A percentile compares a stretch with the other conserved stretches of the same genome.
These are phyloP conservation scores for Bombyx mandarina DNA, from an alignment of 1,140 invertebrate genomes.

Conservation along the genomic window DNA sequence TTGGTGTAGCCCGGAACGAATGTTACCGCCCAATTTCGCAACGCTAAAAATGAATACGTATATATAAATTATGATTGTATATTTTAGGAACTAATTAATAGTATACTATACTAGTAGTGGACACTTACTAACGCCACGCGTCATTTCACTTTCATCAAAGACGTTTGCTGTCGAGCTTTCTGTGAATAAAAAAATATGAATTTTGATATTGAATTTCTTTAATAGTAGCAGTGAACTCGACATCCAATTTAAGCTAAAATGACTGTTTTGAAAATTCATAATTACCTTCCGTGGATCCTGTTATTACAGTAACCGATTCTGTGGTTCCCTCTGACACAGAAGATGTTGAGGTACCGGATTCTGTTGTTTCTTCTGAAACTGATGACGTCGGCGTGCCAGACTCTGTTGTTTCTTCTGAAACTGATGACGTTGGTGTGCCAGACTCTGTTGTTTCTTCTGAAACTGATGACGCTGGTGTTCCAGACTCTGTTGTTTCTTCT, in stretches of 20 bases:
- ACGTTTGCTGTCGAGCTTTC: conserved; percentile 1
- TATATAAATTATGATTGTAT: neutral
- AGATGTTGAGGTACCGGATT: conserved; percentile 5
- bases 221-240: neutral
- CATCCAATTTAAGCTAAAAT: neutral
- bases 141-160: conserved; percentile 1
- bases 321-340: conserved; percentile 13
- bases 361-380: neutral
- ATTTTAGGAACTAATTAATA: neutral
- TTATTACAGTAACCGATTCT: conserved; percentile 12
- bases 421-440: neutral
- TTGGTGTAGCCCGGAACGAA: neutral
- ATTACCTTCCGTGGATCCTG: conserved; percentile 5
- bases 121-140: no score
- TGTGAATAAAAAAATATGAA: conserved; percentile 1
- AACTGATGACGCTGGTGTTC: neutral
- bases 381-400: conserved; percentile 7
- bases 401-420: neutral
- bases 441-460: conserved; percentile 1
- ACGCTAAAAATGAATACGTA: neutral
- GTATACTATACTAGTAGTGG: neutral
- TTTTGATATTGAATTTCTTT: neutral
- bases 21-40: conserved; percentile 37
- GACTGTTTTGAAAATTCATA: neutral
- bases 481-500: neutral